These are phyloP conservation scores for Pempheris klunzingeri DNA, from an alignment of 2,797 vertebrate species.

Conservation along the genomic window DNA sequence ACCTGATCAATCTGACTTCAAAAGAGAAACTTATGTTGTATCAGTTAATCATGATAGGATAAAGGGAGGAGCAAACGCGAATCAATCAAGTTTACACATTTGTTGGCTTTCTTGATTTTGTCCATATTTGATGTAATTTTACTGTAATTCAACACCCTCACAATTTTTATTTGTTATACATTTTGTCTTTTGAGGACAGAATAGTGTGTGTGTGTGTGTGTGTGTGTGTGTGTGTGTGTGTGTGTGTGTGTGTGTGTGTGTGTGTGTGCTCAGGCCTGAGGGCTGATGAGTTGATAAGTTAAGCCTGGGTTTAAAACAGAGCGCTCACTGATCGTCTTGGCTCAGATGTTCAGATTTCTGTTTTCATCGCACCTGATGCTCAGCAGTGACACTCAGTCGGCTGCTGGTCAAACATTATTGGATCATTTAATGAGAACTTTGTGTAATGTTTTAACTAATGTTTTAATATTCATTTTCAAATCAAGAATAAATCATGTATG, in stretches of 20 bases:
- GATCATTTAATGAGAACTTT: too few relatives aligned
- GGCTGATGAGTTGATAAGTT: slow-evolving; percentile 44
- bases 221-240: slow-evolving; percentile 3
- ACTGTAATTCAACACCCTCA: neutral
- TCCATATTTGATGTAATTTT: neutral
- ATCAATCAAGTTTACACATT: too few relatives aligned
- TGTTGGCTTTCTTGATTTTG: neutral
- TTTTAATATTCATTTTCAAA: too few relatives aligned
- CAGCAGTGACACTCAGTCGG: too few relatives aligned
- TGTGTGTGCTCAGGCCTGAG: slow-evolving; percentile 25
- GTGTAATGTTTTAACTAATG: too few relatives aligned
- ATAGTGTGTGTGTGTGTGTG: neutral
- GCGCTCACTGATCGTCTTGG: slow-evolving; percentile 20
- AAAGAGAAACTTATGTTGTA: neutral
- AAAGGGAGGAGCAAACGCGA: neutral
- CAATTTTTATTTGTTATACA: neutral
- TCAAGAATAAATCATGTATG: too few relatives aligned
- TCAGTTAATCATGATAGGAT: too few relatives aligned
- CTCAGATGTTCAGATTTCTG: slow-evolving; percentile 15
- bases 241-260: slow-evolving; percentile 11
- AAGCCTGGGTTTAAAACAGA: slow-evolving; percentile 19
- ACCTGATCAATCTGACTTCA: neutral
- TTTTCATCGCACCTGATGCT: slow-evolving; percentile 10
- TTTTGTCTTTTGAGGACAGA: neutral
- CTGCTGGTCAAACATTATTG: too few relatives aligned